phyloP scores from a whole-genome alignment of 92 coral and sea anemone genomes.

The Porites cylindrica region DNA sequence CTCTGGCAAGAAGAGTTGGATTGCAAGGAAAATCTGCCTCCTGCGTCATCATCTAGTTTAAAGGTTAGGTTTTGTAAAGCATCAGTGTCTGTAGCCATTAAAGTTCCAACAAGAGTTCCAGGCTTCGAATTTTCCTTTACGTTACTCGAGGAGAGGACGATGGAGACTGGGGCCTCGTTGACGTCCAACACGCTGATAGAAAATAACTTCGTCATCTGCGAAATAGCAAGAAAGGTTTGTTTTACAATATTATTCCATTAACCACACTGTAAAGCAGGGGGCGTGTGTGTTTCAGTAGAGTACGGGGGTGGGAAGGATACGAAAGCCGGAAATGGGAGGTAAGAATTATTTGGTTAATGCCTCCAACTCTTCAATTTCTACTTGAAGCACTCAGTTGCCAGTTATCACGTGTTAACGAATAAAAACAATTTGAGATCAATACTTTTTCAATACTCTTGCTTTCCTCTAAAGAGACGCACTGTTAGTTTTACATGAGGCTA shows the following conservation, averaged over 20 bases:
- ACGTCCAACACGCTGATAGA: constrained; percentile 81
- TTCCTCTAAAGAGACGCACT: no score
- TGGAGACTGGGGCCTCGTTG: constrained; percentile 93
- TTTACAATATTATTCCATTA: background rate
- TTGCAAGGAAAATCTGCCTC: constrained; percentile 81
- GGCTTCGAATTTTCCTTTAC: constrained; percentile 77
- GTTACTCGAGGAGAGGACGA: constrained; percentile 61
- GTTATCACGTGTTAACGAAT: no score
- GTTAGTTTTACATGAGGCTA: no score
- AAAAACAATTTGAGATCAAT: no score
- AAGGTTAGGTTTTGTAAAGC: constrained; percentile 83
- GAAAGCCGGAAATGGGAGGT: no score
- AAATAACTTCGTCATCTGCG: constrained; percentile 77
- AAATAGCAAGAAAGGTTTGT: background rate
- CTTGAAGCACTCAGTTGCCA: no score
- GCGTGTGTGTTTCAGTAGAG: no score
- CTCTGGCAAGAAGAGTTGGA: constrained; percentile 53
- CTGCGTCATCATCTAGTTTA: constrained; percentile 84
- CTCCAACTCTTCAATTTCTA: no score
- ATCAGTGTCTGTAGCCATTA: constrained; percentile 79
- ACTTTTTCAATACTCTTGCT: no score
- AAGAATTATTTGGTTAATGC: no score
- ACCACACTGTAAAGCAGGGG: no score
- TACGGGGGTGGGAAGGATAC: no score
- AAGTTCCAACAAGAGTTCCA: constrained; percentile 72